Percentiles rank a stretch among this genome's conserved stretches.
phyloP scores from a whole-genome alignment of 2,888 invertebrate genomes.

The Dyspetes luteomarginatus region DNA sequence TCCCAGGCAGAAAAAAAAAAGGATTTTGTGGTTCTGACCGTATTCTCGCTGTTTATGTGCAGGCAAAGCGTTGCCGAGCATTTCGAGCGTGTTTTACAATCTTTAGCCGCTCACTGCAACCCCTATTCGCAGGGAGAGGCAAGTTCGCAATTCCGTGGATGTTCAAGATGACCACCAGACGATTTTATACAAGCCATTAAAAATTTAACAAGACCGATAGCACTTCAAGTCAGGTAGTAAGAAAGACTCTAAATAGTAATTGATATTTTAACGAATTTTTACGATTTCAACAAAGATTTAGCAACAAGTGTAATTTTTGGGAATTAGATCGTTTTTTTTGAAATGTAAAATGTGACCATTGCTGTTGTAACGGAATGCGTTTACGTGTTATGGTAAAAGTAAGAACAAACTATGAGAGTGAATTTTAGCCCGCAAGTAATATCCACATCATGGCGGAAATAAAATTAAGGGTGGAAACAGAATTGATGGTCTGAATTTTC shows the following conservation, averaged over 20 bases:
- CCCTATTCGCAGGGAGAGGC: constrained; percentile 22
- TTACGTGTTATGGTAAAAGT: too few species aligned
- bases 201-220: constrained; percentile 25
- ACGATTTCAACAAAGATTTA: background rate
- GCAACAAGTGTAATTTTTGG: background rate
- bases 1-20: constrained; percentile 32
- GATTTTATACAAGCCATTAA: constrained; percentile 48
- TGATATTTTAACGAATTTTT: background rate
- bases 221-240: background rate
- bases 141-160: constrained; percentile 39
- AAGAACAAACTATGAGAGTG: too few species aligned
- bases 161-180: constrained; percentile 27
- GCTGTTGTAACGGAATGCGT: too few species aligned
- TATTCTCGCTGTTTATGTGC: constrained; percentile 54
- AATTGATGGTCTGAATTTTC: background rate
- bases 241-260: constrained; percentile 4
- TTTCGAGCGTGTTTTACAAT: constrained; percentile 53
- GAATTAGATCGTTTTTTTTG: background rate
- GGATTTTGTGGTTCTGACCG: constrained; percentile 38
- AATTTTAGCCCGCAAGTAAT: too few species aligned
- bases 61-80: constrained; percentile 13
- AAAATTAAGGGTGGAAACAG: too few species aligned
- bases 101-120: constrained; percentile 41
- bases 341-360: too few species aligned
- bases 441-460: too few species aligned